A percentile compares a stretch with the other conserved stretches of the same genome.
Conservation (phyloP, 2,888 invertebrate genomes). For the Cataglyphis altisquamis region DNA sequence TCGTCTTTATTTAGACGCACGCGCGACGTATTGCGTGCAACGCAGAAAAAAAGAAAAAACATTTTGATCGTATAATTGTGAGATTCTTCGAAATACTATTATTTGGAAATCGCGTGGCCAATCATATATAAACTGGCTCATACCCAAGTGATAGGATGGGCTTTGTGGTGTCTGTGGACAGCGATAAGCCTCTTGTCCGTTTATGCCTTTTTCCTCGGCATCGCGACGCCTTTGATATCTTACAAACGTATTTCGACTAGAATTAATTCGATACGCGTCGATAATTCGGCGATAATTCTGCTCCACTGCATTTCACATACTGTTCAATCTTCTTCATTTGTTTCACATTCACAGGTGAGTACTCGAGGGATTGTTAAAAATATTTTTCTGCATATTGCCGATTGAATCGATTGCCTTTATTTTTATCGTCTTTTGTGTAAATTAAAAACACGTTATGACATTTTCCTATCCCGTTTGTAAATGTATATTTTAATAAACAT, state of each 20-base stretch:
- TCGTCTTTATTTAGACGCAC: too few relatives aligned
- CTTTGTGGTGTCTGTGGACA: constrained; percentile 82
- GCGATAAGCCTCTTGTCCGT: constrained; percentile 75
- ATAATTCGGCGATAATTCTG: constrained; percentile 63
- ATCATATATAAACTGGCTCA: constrained; percentile 80
- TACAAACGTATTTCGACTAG: constrained; percentile 66
- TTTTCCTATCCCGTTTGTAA: not conserved
- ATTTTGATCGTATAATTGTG: constrained; percentile 2
- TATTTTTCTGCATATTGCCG: not conserved
- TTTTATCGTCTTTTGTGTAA: not conserved
- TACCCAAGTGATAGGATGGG: constrained; percentile 80
- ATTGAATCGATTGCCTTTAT: not conserved
- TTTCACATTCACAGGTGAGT: constrained; percentile 79
- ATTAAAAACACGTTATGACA: not conserved
- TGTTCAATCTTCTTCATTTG: constrained; percentile 69
- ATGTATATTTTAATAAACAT: constrained; percentile 14
- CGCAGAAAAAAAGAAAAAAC: not conserved
- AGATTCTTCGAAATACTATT: not conserved
- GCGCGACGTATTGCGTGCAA: not conserved
- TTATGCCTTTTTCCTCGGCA: constrained; percentile 82
- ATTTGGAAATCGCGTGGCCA: not conserved
- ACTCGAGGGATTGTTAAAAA: not conserved
- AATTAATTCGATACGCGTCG: constrained; percentile 64
- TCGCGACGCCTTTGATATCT: constrained; percentile 77
- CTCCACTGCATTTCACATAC: constrained; percentile 45